Percentiles rank a stretch among this genome's conserved stretches.
Evolutionary conservation across 2,113 vertebrate genomes (phyloP).

Genomic region (Crotalus helleri): DNA sequence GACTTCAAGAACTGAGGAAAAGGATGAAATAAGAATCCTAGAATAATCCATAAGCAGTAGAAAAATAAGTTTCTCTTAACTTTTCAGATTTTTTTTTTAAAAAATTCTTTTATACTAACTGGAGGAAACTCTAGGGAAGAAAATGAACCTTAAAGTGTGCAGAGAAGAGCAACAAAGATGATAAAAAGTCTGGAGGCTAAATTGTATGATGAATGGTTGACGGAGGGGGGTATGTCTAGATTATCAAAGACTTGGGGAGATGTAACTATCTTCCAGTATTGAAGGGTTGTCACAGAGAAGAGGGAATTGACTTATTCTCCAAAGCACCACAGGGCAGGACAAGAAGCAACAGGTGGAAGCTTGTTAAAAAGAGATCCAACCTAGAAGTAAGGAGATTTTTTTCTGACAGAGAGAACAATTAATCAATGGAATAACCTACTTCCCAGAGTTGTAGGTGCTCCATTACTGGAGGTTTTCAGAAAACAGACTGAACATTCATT

Average conservation of each 20-base stretch:
- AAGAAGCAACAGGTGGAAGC: not conserved
- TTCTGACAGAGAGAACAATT: not conserved
- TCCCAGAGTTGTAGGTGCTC: not conserved
- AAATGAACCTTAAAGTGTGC: not conserved
- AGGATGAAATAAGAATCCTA: not conserved
- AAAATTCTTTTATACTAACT: not conserved
- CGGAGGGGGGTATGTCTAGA: not conserved
- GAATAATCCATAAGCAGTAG: not conserved
- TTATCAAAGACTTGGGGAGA: not conserved
- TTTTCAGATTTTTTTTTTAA: not conserved
- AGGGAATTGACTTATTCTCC: not conserved
- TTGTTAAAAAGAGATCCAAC: not conserved
- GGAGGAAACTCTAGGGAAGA: not conserved
- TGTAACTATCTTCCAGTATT: not conserved
- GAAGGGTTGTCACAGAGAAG: not conserved
- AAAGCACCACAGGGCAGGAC: not conserved
- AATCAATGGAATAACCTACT: not conserved
- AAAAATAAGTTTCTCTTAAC: not conserved
- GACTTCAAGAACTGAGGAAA: not conserved
- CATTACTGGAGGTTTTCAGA: not conserved
- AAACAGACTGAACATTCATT: not conserved
- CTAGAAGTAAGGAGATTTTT: not conserved
- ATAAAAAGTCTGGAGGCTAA: not conserved
- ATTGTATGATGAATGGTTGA: not conserved
- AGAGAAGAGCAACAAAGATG: not conserved